Evolutionary conservation across 2,113 vertebrate species (phyloP).

Genomic region (Lepus europaeus): DNA sequence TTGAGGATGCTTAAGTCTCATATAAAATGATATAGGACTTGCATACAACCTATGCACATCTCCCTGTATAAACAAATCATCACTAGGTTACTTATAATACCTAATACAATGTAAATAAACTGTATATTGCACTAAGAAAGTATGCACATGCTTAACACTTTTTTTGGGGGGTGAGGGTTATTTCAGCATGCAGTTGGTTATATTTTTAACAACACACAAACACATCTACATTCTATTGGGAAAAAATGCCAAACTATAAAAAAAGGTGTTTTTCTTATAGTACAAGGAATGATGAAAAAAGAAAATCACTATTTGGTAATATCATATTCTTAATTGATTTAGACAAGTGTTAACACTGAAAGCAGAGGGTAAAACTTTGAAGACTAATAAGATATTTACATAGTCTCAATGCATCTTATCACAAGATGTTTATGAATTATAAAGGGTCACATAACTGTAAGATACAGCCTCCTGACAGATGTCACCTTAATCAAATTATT

Average conservation of each 20-base stretch:
- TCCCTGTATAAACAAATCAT: too few species aligned
- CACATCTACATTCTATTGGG: neutral
- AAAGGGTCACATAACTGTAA: constrained; percentile 14
- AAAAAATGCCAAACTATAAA: neutral
- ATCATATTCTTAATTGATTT: neutral
- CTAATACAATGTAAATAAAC: too few species aligned
- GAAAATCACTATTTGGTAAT: constrained; percentile 45
- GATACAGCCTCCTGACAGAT: constrained; percentile 10
- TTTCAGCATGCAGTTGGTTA: too few species aligned
- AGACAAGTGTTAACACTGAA: constrained; percentile 34
- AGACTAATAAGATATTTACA: neutral
- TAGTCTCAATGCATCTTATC: neutral
- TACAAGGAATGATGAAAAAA: constrained; percentile 18
- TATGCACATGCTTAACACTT: too few species aligned
- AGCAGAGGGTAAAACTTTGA: neutral
- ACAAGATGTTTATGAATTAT: neutral
- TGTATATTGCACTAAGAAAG: too few species aligned
- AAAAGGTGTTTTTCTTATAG: neutral
- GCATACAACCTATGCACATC: too few species aligned
- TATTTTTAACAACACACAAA: neutral
- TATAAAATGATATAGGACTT: too few species aligned
- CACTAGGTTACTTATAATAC: too few species aligned
- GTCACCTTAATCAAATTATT: neutral
- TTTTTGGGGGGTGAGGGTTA: too few species aligned
- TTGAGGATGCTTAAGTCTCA: too few species aligned